phyloP scores from a whole-genome alignment of 2,888 invertebrate genomes.

The Troilus luridus region DNA sequence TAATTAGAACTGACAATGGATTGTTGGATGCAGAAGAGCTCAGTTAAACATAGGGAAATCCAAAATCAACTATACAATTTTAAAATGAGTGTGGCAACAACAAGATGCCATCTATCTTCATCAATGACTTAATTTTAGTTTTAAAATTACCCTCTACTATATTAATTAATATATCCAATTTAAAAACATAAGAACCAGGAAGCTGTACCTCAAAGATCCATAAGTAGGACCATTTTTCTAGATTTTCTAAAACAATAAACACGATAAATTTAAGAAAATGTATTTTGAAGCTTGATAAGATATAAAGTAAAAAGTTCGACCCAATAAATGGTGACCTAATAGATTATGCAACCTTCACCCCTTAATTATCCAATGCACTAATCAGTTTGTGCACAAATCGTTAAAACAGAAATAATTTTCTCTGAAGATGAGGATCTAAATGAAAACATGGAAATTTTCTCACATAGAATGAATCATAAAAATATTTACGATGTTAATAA shows the following conservation, averaged over 20 bases:
- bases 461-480: too few relatives aligned
- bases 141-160: background rate
- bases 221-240: too few relatives aligned
- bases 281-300: background rate
- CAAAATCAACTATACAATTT: background rate
- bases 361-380: background rate
- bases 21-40: background rate
- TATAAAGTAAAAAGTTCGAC: background rate
- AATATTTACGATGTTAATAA: too few relatives aligned
- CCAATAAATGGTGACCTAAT: background rate
- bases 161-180: background rate
- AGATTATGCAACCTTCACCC: background rate
- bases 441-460: too few relatives aligned
- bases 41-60: background rate
- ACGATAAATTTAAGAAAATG: background rate
- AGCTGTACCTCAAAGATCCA: background rate
- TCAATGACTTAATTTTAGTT: too few relatives aligned
- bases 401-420: background rate
- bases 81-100: background rate
- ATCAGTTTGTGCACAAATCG: background rate
- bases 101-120: background rate
- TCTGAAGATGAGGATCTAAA: background rate
- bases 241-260: too few relatives aligned
- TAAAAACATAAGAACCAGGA: background rate
- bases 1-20: background rate